These are phyloP conservation scores for Drosophila kambysellisi DNA, from an alignment of 2,888 invertebrate species.

Conservation along the genomic window DNA sequence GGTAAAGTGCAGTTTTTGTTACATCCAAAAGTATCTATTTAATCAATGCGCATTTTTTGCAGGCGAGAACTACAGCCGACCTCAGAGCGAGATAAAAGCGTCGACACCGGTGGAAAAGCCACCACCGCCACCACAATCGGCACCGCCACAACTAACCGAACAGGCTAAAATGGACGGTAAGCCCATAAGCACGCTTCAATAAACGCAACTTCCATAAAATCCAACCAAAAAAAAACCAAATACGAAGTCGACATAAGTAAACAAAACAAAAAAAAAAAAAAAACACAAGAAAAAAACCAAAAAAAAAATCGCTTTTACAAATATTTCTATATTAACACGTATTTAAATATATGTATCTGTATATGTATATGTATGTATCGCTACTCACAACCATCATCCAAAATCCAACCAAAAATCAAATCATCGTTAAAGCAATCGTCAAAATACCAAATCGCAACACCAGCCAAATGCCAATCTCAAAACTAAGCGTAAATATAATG, in stretches of 20 bases:
- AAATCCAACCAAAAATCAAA: slow-evolving; percentile 61
- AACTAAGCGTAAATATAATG: slow-evolving; percentile 71
- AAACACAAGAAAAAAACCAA: slow-evolving; percentile 25
- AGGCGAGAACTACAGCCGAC: slow-evolving; percentile 93
- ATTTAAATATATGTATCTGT: slow-evolving; percentile 79
- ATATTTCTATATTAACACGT: slow-evolving; percentile 80
- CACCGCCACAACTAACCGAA: slow-evolving; percentile 88
- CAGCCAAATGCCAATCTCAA: slow-evolving; percentile 70
- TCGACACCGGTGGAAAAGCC: slow-evolving; percentile 89
- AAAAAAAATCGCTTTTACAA: slow-evolving; percentile 73
- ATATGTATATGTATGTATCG: slow-evolving; percentile 80
- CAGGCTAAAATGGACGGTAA: slow-evolving; percentile 87
- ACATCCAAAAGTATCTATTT: not conserved
- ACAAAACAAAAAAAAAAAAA: slow-evolving; percentile 25
- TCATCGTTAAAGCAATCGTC: slow-evolving; percentile 77
- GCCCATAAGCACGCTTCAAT: slow-evolving; percentile 84
- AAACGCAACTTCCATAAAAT: slow-evolving; percentile 74
- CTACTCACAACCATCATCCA: slow-evolving; percentile 76
- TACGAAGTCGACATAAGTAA: slow-evolving; percentile 73
- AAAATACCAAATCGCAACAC: slow-evolving; percentile 59
- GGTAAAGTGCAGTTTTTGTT: slow-evolving; percentile 84
- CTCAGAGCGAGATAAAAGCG: slow-evolving; percentile 94
- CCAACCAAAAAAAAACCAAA: slow-evolving; percentile 50
- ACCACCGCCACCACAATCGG: slow-evolving; percentile 89
- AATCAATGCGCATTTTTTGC: slow-evolving; percentile 31